Evolutionary conservation across 2,113 vertebrate genomes (phyloP).

Genomic region (Nothocercus nigrocapillus): DNA sequence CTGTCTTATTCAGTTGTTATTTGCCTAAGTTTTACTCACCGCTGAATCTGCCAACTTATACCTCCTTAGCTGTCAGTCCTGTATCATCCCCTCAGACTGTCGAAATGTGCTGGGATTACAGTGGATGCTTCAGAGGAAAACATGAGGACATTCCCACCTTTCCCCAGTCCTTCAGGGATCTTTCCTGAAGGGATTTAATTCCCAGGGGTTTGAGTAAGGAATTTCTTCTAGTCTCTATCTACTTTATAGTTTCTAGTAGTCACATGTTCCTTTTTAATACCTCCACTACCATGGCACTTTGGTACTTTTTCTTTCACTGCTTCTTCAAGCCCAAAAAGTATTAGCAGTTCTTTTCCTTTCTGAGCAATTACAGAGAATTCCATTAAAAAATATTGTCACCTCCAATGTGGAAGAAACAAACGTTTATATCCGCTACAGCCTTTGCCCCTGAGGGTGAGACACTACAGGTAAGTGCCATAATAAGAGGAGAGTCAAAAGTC

Average conservation of each 20-base stretch:
- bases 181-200: neutral
- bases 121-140: neutral
- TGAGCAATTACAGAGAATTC: neutral
- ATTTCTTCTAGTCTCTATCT: neutral
- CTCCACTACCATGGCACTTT: neutral
- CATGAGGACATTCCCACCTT: neutral
- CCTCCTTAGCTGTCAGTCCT: neutral
- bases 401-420: neutral
- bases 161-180: no score
- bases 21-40: neutral
- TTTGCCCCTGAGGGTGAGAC: neutral
- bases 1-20: neutral
- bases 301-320: neutral
- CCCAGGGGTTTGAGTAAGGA: rapidly evolving
- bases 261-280: neutral
- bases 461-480: rapidly evolving
- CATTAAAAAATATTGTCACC: neutral
- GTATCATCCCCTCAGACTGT: neutral
- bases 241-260: neutral
- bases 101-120: neutral
- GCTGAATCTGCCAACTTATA: neutral
- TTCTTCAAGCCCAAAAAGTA: neutral
- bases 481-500: neutral
- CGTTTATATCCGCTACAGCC: neutral
- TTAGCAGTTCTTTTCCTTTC: neutral